Base-by-base conservation (phyloP, 2,888 invertebrate species). In the Ophonus ardosiacus region DNA sequence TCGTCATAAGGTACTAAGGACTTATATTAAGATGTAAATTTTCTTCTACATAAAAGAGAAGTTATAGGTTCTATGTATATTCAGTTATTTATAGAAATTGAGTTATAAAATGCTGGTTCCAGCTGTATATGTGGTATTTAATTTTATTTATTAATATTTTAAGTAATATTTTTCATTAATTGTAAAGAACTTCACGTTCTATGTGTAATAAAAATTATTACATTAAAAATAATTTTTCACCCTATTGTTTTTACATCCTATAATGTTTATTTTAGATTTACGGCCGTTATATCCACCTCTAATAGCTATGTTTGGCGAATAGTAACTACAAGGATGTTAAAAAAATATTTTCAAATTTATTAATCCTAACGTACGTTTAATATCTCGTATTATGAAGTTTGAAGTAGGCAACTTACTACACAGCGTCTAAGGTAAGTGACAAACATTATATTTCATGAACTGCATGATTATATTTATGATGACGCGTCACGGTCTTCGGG, bases 1-100 rank as follows among this genome's bases (percentile, higher is more conserved):
- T 88, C 88, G 87, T 63, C 18, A 80, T 31, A 71, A 82, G 78
- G 78, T 84, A 51, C 84, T 84, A 78, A 78, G 83, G 83, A 74
- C 10, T 74, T 21, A 3, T 31, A 3, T 31, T 31, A 81, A 71
- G 71, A 15, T 82, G 82, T 82, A 82, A 17, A 71, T 43, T 63
- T 63, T 80, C 63, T 80, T 24, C 51, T n/a, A 40, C n/a, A 40
- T 10, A 57, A 78, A 17, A 65, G 31, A 65, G n/a, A 63, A 61
- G 31, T 31, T 31, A 31, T 31, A 31, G 2, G 31, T 31, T 38
- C 5, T 71, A 51, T 68, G 68, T 38, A 61, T 7, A 68, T 38
- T 74, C 13, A 74, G 43, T 21, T 74, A 40, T 68, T 38, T 68
- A 68, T 7, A 40, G 4, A 68, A 40, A 68, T 18, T 51, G 10